These are phyloP conservation scores for Antedon mediterranea DNA, from an alignment of 53 echinoderm and acorn worm species.

Conservation along the genomic window DNA sequence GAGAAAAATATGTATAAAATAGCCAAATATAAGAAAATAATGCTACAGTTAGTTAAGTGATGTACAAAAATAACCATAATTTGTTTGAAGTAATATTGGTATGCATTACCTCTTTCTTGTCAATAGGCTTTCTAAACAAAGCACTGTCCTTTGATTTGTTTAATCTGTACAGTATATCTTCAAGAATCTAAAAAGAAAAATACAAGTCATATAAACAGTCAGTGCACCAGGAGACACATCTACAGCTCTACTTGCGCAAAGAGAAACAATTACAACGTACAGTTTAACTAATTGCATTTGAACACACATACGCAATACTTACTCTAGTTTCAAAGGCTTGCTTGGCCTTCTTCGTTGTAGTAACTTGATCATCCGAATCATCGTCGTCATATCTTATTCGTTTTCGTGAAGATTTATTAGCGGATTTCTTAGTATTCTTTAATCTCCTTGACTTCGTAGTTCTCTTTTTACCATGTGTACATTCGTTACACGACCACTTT, in stretches of 20 bases:
- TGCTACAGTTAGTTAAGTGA: no score
- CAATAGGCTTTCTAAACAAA: conserved; percentile 44
- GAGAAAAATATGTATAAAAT: no score
- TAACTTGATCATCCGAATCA: background rate
- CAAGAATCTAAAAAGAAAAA: conserved; percentile 29
- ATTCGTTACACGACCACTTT: background rate
- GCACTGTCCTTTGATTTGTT: conserved; percentile 38
- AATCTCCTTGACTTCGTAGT: background rate
- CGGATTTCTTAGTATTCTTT: background rate
- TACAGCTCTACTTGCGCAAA: no score
- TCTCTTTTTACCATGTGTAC: background rate
- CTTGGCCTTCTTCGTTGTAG: background rate
- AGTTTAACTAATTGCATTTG: no score
- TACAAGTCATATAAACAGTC: no score
- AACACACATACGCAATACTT: no score
- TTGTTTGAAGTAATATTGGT: no score
- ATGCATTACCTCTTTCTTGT: conserved; percentile 35
- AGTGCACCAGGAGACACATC: no score
- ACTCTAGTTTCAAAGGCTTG: background rate
- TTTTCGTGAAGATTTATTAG: background rate
- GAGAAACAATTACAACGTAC: no score
- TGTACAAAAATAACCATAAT: no score
- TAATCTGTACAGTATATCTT: conserved; percentile 35
- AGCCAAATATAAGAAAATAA: no score
- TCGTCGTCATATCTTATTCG: background rate